Base-by-base conservation (phyloP, 2,888 invertebrate genomes). In the Morpho achilles region DNA sequence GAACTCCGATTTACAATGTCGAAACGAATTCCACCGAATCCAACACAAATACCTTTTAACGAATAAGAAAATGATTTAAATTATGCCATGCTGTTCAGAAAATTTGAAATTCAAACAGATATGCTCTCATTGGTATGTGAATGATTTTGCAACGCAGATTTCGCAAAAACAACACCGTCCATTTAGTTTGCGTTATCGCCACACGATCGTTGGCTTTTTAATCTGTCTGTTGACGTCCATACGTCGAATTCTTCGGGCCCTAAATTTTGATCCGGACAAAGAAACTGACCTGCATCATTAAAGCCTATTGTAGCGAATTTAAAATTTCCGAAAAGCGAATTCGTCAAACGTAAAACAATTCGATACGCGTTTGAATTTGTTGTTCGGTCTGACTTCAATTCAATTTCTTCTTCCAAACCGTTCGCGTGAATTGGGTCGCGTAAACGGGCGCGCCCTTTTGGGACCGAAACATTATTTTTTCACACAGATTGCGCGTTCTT, bases 261-360 rank as follows among this genome's bases (percentile, higher is more conserved):
- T 74, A 76, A 77, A 78, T 85, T 84, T 78, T 81, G 80, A 75
- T 73, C 69, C 68, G 73, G 75, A 82, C 83, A 87, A 90, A 87
- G 86, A 84, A 87, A 75, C 77, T 74, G 77, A 73, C 79, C 85
- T 80, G 84, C 86, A 82, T 90, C 88, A 88, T 90, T 89, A 90
- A 87, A 74, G 78, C 76, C 89, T 88, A 90, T 90, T 89, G 90
- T 87, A 78, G 72, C 80, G 75, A 83, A 84, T 87, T 87, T 80
- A 69, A 85, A 87, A 86, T 82, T 87, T 89, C 80, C 77, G 69
- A 87, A 88, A 87, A 84, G 82, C 82, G 87, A 87, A 87, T 85
- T 85, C 88, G 87, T 85, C 87, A 88, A 88, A 87, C 85, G 86
- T 90, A 89, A 90, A 90, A 90, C 89, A 90, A 90, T 90, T 90